Percentiles rank a stretch among this genome's conserved stretches.
phyloP scores from a whole-genome alignment of 2,113 vertebrate genomes.

The Ramphastos sulfuratus region DNA sequence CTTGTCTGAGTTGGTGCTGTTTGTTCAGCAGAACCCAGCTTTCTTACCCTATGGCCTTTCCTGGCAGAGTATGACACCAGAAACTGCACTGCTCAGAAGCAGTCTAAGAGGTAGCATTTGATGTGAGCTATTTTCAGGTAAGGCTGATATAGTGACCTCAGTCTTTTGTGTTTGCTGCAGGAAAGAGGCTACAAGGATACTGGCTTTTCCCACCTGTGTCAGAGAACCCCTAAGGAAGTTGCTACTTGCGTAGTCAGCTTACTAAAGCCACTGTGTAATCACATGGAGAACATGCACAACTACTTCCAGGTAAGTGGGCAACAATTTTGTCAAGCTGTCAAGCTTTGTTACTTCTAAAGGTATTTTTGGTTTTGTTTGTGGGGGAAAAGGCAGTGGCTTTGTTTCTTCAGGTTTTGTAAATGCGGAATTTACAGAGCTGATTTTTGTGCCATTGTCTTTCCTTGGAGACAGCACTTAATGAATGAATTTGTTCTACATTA shows the following conservation, averaged over 20 bases:
- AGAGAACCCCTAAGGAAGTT: slow-evolving; percentile 83
- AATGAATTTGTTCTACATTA: background rate
- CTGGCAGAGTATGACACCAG: background rate
- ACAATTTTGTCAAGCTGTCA: background rate
- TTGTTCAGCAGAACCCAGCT: background rate
- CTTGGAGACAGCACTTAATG: background rate
- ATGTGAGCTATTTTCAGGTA: background rate
- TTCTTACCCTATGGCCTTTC: background rate
- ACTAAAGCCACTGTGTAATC: slow-evolving; percentile 87
- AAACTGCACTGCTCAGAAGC: background rate
- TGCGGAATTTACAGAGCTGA: background rate
- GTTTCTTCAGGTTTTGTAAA: background rate
- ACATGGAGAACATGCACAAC: slow-evolving; percentile 95
- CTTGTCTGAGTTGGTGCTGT: background rate
- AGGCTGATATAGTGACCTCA: background rate
- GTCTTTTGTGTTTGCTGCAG: slow-evolving; percentile 71
- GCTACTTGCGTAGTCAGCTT: slow-evolving; percentile 76
- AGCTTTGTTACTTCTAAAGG: background rate
- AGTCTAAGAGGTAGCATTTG: background rate
- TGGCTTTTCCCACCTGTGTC: slow-evolving; percentile 92
- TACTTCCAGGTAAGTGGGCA: slow-evolving; percentile 87
- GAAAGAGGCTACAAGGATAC: slow-evolving; percentile 77
- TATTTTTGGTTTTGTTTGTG: background rate
- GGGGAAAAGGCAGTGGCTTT: background rate
- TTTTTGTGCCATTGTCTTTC: background rate